Conservation (phyloP, 2,888 invertebrate species). For the Hedychridium roseum region DNA sequence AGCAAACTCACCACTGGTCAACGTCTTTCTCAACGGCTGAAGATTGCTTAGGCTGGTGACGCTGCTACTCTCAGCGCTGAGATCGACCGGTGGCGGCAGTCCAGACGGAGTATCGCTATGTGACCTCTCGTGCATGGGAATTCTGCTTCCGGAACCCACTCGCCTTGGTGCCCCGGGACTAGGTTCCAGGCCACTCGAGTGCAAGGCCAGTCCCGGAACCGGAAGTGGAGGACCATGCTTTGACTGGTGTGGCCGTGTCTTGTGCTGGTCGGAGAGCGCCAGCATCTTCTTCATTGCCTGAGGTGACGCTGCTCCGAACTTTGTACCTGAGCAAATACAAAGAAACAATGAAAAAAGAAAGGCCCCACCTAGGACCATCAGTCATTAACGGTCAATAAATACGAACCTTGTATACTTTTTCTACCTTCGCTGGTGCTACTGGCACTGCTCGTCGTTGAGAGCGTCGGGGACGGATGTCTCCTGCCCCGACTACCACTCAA, state of each 20-base stretch:
- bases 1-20: constrained; percentile 71
- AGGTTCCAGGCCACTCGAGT: constrained; percentile 64
- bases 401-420: constrained; percentile 62
- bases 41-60: constrained; percentile 92
- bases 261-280: constrained; percentile 86
- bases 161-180: constrained; percentile 68
- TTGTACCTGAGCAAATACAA: constrained; percentile 50
- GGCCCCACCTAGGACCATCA: neutral
- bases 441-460: constrained; percentile 91
- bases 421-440: constrained; percentile 84
- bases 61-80: constrained; percentile 94
- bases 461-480: constrained; percentile 90
- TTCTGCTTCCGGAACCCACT: constrained; percentile 66
- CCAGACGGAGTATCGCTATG: constrained; percentile 90
- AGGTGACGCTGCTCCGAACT: constrained; percentile 87
- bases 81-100: constrained; percentile 80
- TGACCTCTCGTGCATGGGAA: constrained; percentile 83
- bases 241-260: constrained; percentile 88
- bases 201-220: constrained; percentile 70
- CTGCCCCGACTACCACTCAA: constrained; percentile 74
- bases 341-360: neutral
- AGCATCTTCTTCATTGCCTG: constrained; percentile 96
- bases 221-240: constrained; percentile 72
- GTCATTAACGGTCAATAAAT: constrained; percentile 1
- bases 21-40: constrained; percentile 81